Evolutionary conservation across 2,113 vertebrate genomes (phyloP).

Genomic region (Cervus canadensis): DNA sequence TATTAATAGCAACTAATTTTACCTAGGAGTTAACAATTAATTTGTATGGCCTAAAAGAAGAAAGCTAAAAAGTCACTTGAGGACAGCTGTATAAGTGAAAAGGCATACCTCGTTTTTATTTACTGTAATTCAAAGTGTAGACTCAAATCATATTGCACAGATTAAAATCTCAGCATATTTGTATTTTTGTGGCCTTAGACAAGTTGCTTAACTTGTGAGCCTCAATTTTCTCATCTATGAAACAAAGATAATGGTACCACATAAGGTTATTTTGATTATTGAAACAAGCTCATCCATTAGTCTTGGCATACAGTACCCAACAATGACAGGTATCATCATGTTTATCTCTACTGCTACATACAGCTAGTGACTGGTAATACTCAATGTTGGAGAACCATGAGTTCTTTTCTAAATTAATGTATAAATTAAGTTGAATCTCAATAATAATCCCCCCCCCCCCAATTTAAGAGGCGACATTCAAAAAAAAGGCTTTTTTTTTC

Average conservation of each 20-base stretch:
- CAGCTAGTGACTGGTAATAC: not conserved
- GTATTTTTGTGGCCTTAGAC: not conserved
- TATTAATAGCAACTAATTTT: not conserved
- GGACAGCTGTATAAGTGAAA: not conserved
- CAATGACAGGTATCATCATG: not conserved
- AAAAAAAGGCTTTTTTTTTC: not conserved
- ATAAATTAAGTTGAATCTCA: not conserved
- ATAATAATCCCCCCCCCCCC: not conserved
- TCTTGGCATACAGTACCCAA: not conserved
- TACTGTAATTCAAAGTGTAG: not conserved
- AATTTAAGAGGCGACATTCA: not conserved
- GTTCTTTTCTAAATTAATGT: constrained; percentile 18
- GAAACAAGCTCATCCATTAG: not conserved
- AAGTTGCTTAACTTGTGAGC: not conserved
- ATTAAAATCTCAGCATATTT: not conserved
- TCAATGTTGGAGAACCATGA: not conserved
- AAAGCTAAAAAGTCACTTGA: not conserved
- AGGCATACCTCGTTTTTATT: not conserved
- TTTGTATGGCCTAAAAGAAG: not conserved
- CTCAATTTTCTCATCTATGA: not conserved
- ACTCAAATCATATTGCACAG: not conserved
- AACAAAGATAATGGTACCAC: not conserved
- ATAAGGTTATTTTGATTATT: not conserved
- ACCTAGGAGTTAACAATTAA: not conserved
- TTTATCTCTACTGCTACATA: not conserved